These are phyloP conservation scores for Drosophila sp. DNA, from an alignment of 1,140 invertebrate genomes.

Conservation along the genomic window DNA sequence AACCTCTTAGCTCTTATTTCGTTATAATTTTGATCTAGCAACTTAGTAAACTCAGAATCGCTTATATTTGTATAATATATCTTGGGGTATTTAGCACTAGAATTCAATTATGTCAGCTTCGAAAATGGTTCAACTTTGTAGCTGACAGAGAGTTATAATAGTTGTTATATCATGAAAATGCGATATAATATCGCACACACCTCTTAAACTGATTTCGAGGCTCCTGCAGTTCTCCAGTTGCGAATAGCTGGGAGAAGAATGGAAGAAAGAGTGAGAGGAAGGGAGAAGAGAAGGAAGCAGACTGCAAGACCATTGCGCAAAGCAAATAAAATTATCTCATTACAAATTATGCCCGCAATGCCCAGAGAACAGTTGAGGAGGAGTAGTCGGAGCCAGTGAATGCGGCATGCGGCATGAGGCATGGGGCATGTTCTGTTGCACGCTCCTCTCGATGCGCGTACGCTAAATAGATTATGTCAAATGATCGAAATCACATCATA, in stretches of 20 bases:
- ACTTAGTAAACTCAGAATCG: not conserved
- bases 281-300: not conserved
- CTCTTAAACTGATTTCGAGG: not conserved
- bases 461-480: constrained; percentile 83
- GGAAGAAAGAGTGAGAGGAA: not conserved
- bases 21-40: not conserved
- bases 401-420: constrained; percentile 9
- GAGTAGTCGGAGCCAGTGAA: not conserved
- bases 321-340: constrained; percentile 84
- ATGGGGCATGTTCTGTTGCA: constrained; percentile 22
- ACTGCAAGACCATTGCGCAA: constrained; percentile 61
- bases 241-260: not conserved
- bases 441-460: constrained; percentile 46
- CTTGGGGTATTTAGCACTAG: constrained; percentile 24
- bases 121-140: constrained; percentile 29
- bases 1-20: not conserved
- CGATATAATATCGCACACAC: constrained; percentile 19
- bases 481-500: constrained; percentile 83
- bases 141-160: constrained; percentile 15
- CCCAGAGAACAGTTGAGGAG: constrained; percentile 8
- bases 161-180: constrained; percentile 30
- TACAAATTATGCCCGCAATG: constrained; percentile 79
- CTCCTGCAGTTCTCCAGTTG: not conserved
- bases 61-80: not conserved
- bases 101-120: constrained; percentile 36